Evolutionary conservation across 2,797 vertebrate genomes (phyloP).

Genomic region (Tachyglossus aculeatus): DNA sequence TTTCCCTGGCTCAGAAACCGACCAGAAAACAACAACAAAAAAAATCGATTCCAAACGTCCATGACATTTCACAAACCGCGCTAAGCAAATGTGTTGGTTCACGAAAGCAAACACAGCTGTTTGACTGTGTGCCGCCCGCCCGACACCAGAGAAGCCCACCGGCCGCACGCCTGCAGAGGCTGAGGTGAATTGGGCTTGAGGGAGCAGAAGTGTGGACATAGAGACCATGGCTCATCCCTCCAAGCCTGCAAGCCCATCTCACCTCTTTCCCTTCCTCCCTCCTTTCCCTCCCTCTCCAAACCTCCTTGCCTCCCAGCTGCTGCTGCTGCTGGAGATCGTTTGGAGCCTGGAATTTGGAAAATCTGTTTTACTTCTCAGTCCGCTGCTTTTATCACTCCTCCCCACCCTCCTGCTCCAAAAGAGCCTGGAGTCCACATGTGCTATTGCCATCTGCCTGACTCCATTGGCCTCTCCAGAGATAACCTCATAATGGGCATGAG

Average conservation of each 20-base stretch:
- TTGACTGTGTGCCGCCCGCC: slow-evolving; percentile 48
- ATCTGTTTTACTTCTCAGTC: slow-evolving; percentile 49
- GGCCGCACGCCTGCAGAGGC: too few relatives aligned
- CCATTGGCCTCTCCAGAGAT: slow-evolving; percentile 50
- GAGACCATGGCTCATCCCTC: too few relatives aligned
- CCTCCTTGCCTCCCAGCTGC: slow-evolving; percentile 4
- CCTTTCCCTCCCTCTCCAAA: slow-evolving; percentile 22
- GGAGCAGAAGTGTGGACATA: too few relatives aligned
- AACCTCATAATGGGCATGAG: slow-evolving; percentile 58
- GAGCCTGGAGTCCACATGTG: slow-evolving; percentile 65
- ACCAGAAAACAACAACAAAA: too few relatives aligned
- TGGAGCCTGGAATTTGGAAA: slow-evolving; percentile 40
- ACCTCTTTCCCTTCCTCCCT: slow-evolving; percentile 55
- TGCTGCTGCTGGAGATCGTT: slow-evolving; percentile 34
- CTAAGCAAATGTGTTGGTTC: slow-evolving; percentile 41
- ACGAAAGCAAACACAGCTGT: slow-evolving; percentile 62
- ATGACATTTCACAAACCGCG: not conserved
- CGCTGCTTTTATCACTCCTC: slow-evolving; percentile 35
- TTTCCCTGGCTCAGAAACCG: too few relatives aligned
- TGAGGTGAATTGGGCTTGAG: too few relatives aligned
- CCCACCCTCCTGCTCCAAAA: slow-evolving; percentile 42
- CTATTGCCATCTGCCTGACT: slow-evolving; percentile 72
- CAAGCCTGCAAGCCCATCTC: too few relatives aligned
- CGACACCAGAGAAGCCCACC: slow-evolving; percentile 44
- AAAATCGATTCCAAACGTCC: not conserved